These are phyloP conservation scores for Diabrotica balteata DNA, from an alignment of 2,888 invertebrate species.

Conservation along the genomic window DNA sequence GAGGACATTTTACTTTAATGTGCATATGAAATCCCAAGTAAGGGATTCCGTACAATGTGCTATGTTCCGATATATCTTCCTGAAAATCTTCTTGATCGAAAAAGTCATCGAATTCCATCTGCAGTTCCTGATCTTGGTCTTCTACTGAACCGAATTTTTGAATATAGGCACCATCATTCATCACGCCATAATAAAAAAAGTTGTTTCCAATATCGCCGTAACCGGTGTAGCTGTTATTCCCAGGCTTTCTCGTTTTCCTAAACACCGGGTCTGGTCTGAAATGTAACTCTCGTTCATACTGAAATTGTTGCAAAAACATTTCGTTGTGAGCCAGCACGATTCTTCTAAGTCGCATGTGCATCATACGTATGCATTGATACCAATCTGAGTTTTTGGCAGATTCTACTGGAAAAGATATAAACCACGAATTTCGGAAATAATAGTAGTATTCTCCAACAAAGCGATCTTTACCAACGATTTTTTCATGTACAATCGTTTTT, in stretches of 20 bases:
- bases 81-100: too few relatives aligned
- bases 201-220: slow-evolving; percentile 53
- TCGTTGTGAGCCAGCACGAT: slow-evolving; percentile 54
- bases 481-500: slow-evolving; percentile 41
- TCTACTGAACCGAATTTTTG: slow-evolving; percentile 49
- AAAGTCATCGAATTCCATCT: slow-evolving; percentile 14
- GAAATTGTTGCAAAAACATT: slow-evolving; percentile 53
- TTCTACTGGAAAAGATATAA: slow-evolving; percentile 49
- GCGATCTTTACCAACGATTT: slow-evolving; percentile 2
- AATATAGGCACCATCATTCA: slow-evolving; percentile 56
- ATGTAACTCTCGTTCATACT: slow-evolving; percentile 49
- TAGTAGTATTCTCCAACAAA: slow-evolving; percentile 41
- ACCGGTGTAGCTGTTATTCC: slow-evolving; percentile 54
- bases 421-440: slow-evolving; percentile 53
- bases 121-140: slow-evolving; percentile 28
- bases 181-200: slow-evolving; percentile 55
- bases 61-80: slow-evolving; percentile 36
- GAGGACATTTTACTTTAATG: slow-evolving; percentile 48
- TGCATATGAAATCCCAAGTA: slow-evolving; percentile 49
- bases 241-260: slow-evolving; percentile 45
- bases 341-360: slow-evolving; percentile 55
- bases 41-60: slow-evolving; percentile 39
- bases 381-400: slow-evolving; percentile 47
- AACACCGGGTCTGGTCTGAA: slow-evolving; percentile 40
- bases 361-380: slow-evolving; percentile 52